A percentile compares a stretch with the other conserved stretches of the same genome.
phyloP scores from a whole-genome alignment of 2,888 invertebrate genomes.

The Schizaphis graminum region DNA sequence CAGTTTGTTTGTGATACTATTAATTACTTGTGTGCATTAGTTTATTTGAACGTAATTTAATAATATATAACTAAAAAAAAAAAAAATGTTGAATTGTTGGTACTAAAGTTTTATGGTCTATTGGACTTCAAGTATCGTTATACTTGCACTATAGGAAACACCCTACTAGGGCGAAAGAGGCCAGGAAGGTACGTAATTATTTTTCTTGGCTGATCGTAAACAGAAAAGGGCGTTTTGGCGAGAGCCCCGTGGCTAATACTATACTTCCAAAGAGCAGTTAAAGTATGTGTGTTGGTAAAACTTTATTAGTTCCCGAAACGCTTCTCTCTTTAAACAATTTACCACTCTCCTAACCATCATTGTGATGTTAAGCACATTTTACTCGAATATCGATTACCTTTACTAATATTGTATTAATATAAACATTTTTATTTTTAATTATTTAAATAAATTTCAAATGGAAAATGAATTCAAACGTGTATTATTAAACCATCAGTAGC shows the following conservation, averaged over 20 bases:
- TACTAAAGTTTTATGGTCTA: slow-evolving; percentile 19
- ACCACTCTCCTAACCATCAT: neutral
- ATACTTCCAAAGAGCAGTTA: slow-evolving; percentile 25
- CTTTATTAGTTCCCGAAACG: slow-evolving; percentile 52
- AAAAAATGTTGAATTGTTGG: neutral
- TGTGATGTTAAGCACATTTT: neutral
- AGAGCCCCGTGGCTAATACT: slow-evolving; percentile 36
- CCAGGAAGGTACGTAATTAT: slow-evolving; percentile 51
- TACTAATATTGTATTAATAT: neutral
- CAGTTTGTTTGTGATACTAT: neutral
- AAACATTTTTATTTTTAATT: neutral
- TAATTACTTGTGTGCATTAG: neutral
- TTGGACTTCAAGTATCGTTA: slow-evolving; percentile 23
- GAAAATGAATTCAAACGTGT: neutral
- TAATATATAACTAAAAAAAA: neutral
- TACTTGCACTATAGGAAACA: neutral
- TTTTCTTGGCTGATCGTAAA: slow-evolving; percentile 60
- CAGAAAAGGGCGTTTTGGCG: slow-evolving; percentile 61
- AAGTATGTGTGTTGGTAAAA: slow-evolving; percentile 36
- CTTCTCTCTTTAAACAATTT: slow-evolving; percentile 32
- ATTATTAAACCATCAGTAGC: neutral
- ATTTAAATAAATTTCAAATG: neutral
- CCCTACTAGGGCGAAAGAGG: neutral
- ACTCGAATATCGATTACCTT: neutral
- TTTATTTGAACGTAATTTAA: neutral